Conservation (phyloP, 2,797 vertebrate species). For the Florisuga fusca region DNA sequence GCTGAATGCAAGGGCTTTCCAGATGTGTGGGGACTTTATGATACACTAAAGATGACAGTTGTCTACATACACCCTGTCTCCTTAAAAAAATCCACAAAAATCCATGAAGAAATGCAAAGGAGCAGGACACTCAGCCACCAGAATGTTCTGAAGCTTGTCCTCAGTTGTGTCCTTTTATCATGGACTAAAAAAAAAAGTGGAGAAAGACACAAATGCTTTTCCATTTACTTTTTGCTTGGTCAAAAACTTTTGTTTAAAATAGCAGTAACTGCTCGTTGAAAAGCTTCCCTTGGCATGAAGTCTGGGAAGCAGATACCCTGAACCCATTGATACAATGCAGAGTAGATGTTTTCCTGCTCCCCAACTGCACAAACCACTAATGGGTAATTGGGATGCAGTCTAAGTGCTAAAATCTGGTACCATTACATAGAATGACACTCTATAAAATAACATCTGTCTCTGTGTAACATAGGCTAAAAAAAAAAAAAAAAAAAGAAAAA, state of each 20-base stretch:
- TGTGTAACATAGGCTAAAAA: not conserved
- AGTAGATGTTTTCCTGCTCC: slow-evolving; percentile 8
- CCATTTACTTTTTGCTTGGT: not conserved
- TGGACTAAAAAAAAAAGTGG: not conserved
- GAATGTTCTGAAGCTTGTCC: not conserved
- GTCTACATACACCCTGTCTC: not conserved
- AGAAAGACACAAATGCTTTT: not conserved
- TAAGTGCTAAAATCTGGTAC: slow-evolving; percentile 49
- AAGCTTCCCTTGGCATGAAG: not conserved
- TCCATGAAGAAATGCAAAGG: rapidly evolving
- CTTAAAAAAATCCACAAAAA: not conserved
- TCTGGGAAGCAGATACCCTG: not conserved
- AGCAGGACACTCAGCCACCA: not conserved
- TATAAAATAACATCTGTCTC: slow-evolving; percentile 54
- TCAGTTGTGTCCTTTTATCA: not conserved
- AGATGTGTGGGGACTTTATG: not conserved
- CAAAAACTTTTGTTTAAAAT: not conserved
- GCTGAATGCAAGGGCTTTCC: not conserved
- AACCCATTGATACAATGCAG: not conserved
- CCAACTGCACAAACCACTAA: slow-evolving; percentile 11
- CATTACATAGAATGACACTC: slow-evolving; percentile 27
- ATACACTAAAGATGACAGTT: not conserved
- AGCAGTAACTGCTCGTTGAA: not conserved
- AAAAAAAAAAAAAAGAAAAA: not conserved
- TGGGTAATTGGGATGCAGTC: slow-evolving; percentile 19